Percentiles rank a stretch among this genome's conserved stretches.
These are phyloP conservation scores for Thalassarche chlororhynchos DNA, from an alignment of 2,113 vertebrate genomes.

Conservation along the genomic window DNA sequence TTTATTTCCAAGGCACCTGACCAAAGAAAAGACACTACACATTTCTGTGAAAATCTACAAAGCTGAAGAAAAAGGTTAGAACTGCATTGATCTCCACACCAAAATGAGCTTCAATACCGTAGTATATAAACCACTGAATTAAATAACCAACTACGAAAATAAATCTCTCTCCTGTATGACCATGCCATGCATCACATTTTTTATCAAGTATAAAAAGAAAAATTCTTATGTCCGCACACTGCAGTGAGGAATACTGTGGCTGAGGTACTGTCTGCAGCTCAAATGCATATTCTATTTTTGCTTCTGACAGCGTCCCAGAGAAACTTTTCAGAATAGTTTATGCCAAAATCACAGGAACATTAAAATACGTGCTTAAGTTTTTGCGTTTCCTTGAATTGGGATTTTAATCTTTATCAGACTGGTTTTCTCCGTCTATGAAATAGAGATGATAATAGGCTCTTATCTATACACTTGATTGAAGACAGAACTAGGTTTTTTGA, in stretches of 20 bases:
- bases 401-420: not conserved
- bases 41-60: not conserved
- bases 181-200: not conserved
- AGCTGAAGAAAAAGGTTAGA: not conserved
- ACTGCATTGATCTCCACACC: not conserved
- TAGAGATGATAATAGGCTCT: not conserved
- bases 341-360: not conserved
- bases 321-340: not conserved
- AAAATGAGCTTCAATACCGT: not conserved
- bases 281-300: not conserved
- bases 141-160: not conserved
- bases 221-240: not conserved
- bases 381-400: not conserved
- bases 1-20: not conserved
- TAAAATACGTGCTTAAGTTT: not conserved
- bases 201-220: not conserved
- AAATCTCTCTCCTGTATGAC: not conserved
- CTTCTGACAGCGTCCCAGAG: not conserved
- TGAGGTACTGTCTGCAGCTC: conserved; percentile 12
- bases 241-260: not conserved
- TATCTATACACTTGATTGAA: not conserved
- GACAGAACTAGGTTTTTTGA: not conserved
- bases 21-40: not conserved
- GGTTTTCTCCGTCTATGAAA: not conserved
- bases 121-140: not conserved